These are phyloP conservation scores for Heliconius nattereri DNA, from an alignment of 1,140 invertebrate genomes.

Conservation along the genomic window DNA sequence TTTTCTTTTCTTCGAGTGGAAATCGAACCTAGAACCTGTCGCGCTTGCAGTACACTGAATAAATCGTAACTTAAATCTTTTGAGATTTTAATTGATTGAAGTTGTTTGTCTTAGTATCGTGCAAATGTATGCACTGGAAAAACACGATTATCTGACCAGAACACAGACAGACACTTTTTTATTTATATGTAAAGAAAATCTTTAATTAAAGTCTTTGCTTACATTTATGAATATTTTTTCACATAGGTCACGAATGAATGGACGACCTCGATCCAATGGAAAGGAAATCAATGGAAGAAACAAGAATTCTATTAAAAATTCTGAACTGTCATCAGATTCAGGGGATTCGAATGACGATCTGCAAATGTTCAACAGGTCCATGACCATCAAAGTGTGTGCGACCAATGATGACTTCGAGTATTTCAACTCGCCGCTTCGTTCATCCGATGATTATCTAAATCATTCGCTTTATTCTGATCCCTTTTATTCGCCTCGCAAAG, in stretches of 20 bases:
- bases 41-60: no score
- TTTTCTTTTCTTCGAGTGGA: no score
- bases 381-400: constrained; percentile 82
- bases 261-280: constrained; percentile 41
- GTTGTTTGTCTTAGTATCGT: no score
- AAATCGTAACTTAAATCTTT: no score
- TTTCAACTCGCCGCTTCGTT: constrained; percentile 82
- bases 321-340: constrained; percentile 78
- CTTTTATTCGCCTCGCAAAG: constrained; percentile 58
- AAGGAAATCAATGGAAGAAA: constrained; percentile 47
- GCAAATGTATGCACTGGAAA: no score
- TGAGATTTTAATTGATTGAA: no score
- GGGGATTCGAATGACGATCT: constrained; percentile 79
- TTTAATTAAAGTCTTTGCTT: not conserved
- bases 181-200: no score
- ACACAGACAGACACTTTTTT: no score
- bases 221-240: not conserved
- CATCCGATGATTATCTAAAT: constrained; percentile 80
- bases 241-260: constrained; percentile 50
- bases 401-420: constrained; percentile 86
- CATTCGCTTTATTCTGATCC: constrained; percentile 59
- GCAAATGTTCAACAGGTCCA: constrained; percentile 79
- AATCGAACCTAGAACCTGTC: no score
- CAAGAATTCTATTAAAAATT: constrained; percentile 47
- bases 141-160: no score